These are phyloP conservation scores for Harlomillsia oculata DNA, from an alignment of 1,140 invertebrate species.

Conservation along the genomic window DNA sequence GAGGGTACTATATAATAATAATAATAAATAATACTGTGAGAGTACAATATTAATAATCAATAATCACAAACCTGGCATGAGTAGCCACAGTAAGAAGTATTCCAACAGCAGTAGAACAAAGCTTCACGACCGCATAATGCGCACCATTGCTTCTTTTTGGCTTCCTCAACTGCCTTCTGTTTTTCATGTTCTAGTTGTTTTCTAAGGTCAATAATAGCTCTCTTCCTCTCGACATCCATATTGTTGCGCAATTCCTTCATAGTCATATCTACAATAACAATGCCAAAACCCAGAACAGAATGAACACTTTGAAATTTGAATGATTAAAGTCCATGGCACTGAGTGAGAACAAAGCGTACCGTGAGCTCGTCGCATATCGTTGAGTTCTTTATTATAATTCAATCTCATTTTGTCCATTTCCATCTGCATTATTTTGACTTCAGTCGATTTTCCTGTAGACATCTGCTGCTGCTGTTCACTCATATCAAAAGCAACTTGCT, in stretches of 20 bases:
- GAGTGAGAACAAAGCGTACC: no score
- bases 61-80: slow-evolving; percentile 53
- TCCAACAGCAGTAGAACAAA: slow-evolving; percentile 88
- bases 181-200: slow-evolving; percentile 53
- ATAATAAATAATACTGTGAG: background rate
- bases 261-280: slow-evolving; percentile 38
- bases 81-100: slow-evolving; percentile 84
- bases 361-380: slow-evolving; percentile 26
- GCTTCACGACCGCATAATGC: slow-evolving; percentile 74
- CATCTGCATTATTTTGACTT: slow-evolving; percentile 11
- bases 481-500: slow-evolving; percentile 31
- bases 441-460: slow-evolving; percentile 12
- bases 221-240: slow-evolving; percentile 55
- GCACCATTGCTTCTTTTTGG: slow-evolving; percentile 80
- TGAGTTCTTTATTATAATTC: slow-evolving; percentile 25
- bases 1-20: slow-evolving; percentile 15
- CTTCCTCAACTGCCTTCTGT: slow-evolving; percentile 56
- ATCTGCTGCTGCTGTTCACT: no score
- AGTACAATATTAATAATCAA: slow-evolving; percentile 6
- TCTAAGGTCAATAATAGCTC: slow-evolving; percentile 50
- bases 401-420: slow-evolving; percentile 25
- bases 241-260: slow-evolving; percentile 55
- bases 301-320: background rate
- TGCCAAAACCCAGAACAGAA: background rate
- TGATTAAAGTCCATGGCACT: background rate